Conservation (phyloP, 2,113 vertebrate genomes). For the Antechinus flavipes region DNA sequence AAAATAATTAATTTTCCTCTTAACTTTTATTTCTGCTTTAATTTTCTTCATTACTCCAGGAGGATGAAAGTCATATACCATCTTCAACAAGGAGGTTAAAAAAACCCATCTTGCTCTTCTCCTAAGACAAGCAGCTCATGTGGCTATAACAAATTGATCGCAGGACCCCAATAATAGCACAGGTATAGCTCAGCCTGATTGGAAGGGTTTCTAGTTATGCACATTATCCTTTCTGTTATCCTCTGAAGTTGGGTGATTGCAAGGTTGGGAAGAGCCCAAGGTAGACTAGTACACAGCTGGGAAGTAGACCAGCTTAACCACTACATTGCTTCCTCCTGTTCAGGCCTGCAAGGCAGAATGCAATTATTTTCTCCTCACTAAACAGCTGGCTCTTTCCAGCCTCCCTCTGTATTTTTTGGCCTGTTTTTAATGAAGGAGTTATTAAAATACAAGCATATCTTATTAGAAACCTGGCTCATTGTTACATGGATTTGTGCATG, state of each 20-base stretch:
- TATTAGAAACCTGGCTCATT: background rate
- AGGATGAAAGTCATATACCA: background rate
- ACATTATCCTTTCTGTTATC: background rate
- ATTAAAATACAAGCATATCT: background rate
- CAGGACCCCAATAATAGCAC: background rate
- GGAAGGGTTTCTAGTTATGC: background rate
- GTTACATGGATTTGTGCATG: background rate
- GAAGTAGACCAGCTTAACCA: background rate
- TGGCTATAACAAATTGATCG: background rate
- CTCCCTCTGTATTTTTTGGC: background rate
- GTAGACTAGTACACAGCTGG: background rate
- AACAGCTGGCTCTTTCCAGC: background rate
- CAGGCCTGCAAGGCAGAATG: background rate
- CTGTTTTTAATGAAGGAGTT: background rate
- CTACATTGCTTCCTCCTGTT: background rate
- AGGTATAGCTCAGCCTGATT: background rate
- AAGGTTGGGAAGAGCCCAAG: background rate
- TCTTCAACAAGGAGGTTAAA: background rate
- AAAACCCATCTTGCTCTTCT: background rate
- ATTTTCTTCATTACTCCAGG: background rate
- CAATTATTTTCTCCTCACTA: accelerated
- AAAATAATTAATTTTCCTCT: background rate
- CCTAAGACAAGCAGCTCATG: background rate
- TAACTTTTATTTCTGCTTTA: background rate
- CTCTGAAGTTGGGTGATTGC: background rate